These are phyloP conservation scores for Callorhinus ursinus DNA, from an alignment of 2,113 vertebrate species.

Conservation along the genomic window DNA sequence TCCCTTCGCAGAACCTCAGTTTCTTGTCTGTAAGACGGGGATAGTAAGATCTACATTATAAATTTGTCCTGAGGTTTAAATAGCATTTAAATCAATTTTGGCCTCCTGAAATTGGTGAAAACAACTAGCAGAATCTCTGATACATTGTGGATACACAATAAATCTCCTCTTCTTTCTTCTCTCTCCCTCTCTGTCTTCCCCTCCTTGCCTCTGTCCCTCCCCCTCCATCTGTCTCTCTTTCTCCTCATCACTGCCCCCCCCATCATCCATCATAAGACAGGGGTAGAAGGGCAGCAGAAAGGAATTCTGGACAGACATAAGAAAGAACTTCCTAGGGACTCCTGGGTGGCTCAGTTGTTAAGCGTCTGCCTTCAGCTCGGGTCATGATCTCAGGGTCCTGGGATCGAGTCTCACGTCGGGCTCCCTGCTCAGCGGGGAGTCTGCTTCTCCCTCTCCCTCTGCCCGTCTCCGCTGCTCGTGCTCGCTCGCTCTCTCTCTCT, in stretches of 20 bases:
- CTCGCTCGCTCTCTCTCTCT: not conserved
- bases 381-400: not conserved
- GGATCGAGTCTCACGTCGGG: accelerated
- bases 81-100: not conserved
- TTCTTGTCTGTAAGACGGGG: not conserved
- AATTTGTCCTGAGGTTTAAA: slow-evolving; percentile 41
- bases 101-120: slow-evolving; percentile 17
- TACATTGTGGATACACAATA: not conserved
- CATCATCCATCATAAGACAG: not conserved
- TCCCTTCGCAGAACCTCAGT: not conserved
- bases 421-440: not conserved
- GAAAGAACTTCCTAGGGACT: slow-evolving; percentile 26
- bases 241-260: not conserved
- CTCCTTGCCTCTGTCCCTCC: not conserved
- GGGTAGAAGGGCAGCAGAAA: slow-evolving; percentile 2
- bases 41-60: slow-evolving; percentile 4
- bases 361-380: not conserved
- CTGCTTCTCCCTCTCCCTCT: not conserved
- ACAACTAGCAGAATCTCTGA: not conserved
- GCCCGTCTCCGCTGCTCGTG: not conserved
- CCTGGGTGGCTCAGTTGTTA: not conserved
- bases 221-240: not conserved
- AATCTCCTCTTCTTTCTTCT: not conserved
- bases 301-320: slow-evolving; percentile 1
- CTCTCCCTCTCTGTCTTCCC: no score